phyloP scores from a whole-genome alignment of 23 tunicate species.

The Halocynthia aurantium region DNA sequence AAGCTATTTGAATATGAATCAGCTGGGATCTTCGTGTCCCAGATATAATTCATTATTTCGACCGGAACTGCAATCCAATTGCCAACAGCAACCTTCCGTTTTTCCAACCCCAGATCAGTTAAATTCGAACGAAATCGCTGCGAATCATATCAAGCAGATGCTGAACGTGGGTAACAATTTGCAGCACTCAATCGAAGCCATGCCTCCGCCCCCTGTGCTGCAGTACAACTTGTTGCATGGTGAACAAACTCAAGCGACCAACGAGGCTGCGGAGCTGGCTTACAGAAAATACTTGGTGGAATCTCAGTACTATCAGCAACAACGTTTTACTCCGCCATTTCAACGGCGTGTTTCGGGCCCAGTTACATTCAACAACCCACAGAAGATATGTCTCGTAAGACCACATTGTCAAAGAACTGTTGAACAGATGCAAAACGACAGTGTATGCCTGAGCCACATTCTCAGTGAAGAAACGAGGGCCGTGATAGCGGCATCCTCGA shows the following conservation, averaged over 20 bases:
- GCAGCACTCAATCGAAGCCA: not conserved
- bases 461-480: not conserved
- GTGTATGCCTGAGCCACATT: not conserved
- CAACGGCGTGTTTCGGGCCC: not conserved
- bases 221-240: no score
- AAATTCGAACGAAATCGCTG: conserved; percentile 13
- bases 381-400: not conserved
- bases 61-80: no score
- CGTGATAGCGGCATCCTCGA: not conserved
- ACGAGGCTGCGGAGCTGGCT: not conserved
- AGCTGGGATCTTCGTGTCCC: no score
- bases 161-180: not conserved
- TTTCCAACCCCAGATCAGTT: no score
- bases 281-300: not conserved
- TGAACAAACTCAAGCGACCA: not conserved
- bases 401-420: not conserved
- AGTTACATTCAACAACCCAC: not conserved
- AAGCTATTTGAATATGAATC: no score
- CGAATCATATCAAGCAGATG: conserved; percentile 18
- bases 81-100: no score
- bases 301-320: conserved; percentile 1
- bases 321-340: not conserved
- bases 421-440: not conserved
- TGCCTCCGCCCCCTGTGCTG: no score
- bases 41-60: no score